Conservation (phyloP, 2,888 invertebrate species). For the Fragum sueziense region DNA sequence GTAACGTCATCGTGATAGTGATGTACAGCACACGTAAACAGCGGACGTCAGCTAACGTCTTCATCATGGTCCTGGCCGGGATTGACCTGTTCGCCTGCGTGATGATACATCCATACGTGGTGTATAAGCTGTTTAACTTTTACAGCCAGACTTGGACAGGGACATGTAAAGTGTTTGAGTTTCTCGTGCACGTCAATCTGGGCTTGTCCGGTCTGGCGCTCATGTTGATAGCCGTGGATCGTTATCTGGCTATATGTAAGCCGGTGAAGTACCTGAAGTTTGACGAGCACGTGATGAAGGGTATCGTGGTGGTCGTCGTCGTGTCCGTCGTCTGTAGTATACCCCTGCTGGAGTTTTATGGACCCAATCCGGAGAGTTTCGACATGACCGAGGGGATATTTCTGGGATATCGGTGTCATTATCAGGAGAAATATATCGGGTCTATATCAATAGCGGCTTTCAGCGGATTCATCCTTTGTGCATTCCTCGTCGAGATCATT, state of each 20-base stretch:
- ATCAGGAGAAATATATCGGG: conserved; percentile 35
- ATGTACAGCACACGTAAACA: conserved; percentile 47
- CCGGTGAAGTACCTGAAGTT: conserved; percentile 59
- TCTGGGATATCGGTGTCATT: conserved; percentile 54
- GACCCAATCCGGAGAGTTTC: conserved; percentile 12
- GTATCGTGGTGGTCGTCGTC: conserved; percentile 20
- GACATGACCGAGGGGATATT: conserved; percentile 4
- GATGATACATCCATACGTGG: conserved; percentile 62
- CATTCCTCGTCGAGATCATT: conserved; percentile 37
- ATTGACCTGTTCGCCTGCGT: conserved; percentile 62
- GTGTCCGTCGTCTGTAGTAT: conserved; percentile 42
- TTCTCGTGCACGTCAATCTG: conserved; percentile 56
- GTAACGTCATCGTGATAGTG: conserved; percentile 61
- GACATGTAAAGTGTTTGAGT: conserved; percentile 64
- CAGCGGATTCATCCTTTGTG: conserved; percentile 32
- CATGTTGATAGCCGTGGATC: conserved; percentile 60
- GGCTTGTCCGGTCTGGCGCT: conserved; percentile 48
- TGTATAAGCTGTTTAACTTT: conserved; percentile 57
- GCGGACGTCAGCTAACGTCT: conserved; percentile 51
- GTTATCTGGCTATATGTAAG: conserved; percentile 62
- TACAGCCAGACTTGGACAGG: conserved; percentile 54
- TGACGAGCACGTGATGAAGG: conserved; percentile 33
- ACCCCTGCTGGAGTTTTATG: conserved; percentile 64
- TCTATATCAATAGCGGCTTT: conserved; percentile 33
- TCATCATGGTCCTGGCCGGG: conserved; percentile 59